A percentile compares a stretch with the other conserved stretches of the same genome.
Conservation (phyloP, 2,113 vertebrate species). For the Caranx ignobilis region DNA sequence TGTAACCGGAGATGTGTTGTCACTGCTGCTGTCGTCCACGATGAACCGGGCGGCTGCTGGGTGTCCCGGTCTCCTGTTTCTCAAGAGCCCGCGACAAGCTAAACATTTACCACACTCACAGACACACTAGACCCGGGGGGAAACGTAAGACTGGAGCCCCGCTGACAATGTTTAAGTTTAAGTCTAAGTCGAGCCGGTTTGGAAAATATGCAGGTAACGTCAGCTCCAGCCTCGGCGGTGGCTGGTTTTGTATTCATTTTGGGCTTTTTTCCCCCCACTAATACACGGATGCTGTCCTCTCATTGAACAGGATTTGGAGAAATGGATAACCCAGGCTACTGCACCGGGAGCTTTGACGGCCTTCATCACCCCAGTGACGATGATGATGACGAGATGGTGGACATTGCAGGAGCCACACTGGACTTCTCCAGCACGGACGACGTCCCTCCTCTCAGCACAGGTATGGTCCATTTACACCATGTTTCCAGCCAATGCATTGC, state of each 20-base stretch:
- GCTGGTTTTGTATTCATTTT: too few relatives aligned
- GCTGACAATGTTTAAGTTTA: constrained; percentile 45
- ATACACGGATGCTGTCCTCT: not conserved
- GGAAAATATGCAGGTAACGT: constrained; percentile 37
- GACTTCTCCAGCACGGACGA: constrained; percentile 90
- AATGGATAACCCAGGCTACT: constrained; percentile 88
- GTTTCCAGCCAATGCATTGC: too few relatives aligned
- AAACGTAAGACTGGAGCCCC: too few relatives aligned
- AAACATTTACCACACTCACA: too few relatives aligned
- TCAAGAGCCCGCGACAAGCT: too few relatives aligned
- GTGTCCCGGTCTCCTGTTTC: too few relatives aligned
- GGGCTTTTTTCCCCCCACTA: too few relatives aligned
- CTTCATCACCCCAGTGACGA: constrained; percentile 90
- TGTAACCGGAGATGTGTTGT: constrained; percentile 38
- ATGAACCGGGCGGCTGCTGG: not conserved
- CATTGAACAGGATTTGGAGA: constrained; percentile 1
- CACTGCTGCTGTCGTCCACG: not conserved
- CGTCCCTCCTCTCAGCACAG: constrained; percentile 86
- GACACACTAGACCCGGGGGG: too few relatives aligned
- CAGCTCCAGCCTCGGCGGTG: not conserved
- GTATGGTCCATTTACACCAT: constrained; percentile 64
- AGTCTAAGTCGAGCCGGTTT: not conserved
- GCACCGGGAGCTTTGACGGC: constrained; percentile 83
- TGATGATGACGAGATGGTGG: constrained; percentile 94
- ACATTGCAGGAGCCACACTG: constrained; percentile 88